A percentile compares a stretch with the other conserved stretches of the same genome.
phyloP scores from a whole-genome alignment of 2,113 vertebrate species.

The Illadopsis cleaveri region DNA sequence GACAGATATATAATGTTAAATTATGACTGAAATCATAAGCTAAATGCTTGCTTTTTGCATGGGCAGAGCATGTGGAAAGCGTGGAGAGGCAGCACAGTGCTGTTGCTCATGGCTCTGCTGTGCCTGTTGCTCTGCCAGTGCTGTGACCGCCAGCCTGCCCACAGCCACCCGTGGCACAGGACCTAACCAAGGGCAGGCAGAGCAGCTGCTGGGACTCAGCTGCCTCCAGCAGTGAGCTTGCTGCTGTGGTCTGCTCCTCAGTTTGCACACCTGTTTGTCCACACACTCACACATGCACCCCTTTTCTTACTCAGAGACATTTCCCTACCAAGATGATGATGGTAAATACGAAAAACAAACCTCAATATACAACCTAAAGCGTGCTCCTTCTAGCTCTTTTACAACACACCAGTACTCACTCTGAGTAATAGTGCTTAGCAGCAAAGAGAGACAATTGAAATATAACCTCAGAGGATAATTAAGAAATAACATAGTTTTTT shows the following conservation, averaged over 20 bases:
- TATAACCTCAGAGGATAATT: neutral
- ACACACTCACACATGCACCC: neutral
- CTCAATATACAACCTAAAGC: neutral
- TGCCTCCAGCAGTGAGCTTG: neutral
- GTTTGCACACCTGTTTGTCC: fast-evolving
- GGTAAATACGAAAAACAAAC: neutral
- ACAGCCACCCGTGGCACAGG: neutral
- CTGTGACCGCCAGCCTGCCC: neutral
- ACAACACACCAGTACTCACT: neutral
- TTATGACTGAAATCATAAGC: neutral
- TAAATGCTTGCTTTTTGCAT: neutral
- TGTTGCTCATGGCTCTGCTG: fast-evolving
- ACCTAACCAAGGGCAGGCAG: fast-evolving
- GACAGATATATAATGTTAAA: neutral
- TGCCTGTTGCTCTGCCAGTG: neutral
- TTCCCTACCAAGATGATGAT: neutral
- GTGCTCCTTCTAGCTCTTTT: neutral
- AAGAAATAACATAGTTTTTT: neutral
- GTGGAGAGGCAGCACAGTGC: neutral
- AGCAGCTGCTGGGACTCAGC: neutral
- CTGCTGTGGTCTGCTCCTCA: neutral
- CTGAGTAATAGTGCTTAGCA: neutral
- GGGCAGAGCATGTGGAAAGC: neutral
- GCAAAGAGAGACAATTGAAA: neutral
- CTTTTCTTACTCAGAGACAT: neutral